Evolutionary conservation across 2,888 invertebrate species (phyloP), one percentile per base, ranked within the genome.

Genomic region (Dryomyza anilis): DNA sequence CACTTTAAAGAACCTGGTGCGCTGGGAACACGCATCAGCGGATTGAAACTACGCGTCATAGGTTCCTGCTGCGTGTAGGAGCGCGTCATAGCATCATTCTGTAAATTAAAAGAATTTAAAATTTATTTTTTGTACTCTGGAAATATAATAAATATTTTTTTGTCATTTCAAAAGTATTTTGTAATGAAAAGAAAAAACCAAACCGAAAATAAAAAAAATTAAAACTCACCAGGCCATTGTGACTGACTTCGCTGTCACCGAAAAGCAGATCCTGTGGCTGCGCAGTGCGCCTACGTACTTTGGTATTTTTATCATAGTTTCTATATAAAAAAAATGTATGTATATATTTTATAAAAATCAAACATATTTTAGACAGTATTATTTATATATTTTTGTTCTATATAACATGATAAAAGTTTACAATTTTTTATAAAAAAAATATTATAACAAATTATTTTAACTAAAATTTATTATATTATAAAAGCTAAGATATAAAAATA

Each of bases 1-100:
- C 84, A 92, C 92, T 90, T 89, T 69, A 92, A 86, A 71, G 91
- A 90, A 71, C 91, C 91, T 5, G 92, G 91, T 48, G 91, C 91
- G 80, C 91, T 91, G 69, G 92, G 91, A 63, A 92, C 87, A 83
- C 86, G 87, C 74, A 85, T 87, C 73, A 85, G 85, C 76, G 79
- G 88, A 70, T 77, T 75, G 67, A 77, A 73, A 64, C 73, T 76
- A 23, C 73, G 71, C 30, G 69, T 57, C 16, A 63, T 63, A 19
- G 70, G 67, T 65, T 76, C 76, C 39, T 74, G 74, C 63, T 76
- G 76, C 6, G 76, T 76, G 62, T 66, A 78, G 14, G 78, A 78
- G 68, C 81, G 70, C 29, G 76, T 76, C 77, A 78, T 77, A 14
- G 73, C 66, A 62, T 76, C 73, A 57, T 76, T 74, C 74, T 77